Evolutionary conservation across 1,140 invertebrate genomes (phyloP).

Genomic region (Cotesia glomerata): DNA sequence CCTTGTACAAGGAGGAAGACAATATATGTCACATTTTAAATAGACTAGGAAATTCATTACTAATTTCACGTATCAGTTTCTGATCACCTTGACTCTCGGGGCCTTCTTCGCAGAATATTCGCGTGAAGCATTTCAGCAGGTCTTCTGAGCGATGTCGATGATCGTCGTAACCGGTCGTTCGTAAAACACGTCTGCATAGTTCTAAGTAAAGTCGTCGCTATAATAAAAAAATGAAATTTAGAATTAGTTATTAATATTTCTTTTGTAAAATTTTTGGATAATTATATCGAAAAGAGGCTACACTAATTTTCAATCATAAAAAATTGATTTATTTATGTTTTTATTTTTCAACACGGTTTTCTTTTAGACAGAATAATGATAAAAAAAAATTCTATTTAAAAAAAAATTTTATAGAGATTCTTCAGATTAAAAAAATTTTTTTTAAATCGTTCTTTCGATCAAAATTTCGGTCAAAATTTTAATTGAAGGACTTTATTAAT

Average conservation of each 20-base stretch:
- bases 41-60: conserved; percentile 83
- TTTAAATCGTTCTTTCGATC: no score
- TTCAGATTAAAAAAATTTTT: no score
- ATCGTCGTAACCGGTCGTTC: conserved; percentile 77
- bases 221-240: conserved; percentile 34
- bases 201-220: conserved; percentile 79
- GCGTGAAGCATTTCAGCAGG: conserved; percentile 79
- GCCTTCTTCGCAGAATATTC: conserved; percentile 83
- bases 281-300: no score
- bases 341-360: no score
- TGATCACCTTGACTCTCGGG: conserved; percentile 76
- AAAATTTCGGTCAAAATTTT: no score
- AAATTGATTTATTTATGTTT: no score
- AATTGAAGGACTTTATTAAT: no score
- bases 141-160: conserved; percentile 79
- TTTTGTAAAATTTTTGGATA: no score
- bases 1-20: conserved; percentile 42
- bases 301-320: no score
- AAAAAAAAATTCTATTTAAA: no score
- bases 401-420: no score
- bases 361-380: no score
- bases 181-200: conserved; percentile 76
- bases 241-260: background rate
- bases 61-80: conserved; percentile 77
- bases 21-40: conserved; percentile 68